Evolutionary conservation across 2,888 invertebrate genomes (phyloP).

Genomic region (Xestia c-nigrum): DNA sequence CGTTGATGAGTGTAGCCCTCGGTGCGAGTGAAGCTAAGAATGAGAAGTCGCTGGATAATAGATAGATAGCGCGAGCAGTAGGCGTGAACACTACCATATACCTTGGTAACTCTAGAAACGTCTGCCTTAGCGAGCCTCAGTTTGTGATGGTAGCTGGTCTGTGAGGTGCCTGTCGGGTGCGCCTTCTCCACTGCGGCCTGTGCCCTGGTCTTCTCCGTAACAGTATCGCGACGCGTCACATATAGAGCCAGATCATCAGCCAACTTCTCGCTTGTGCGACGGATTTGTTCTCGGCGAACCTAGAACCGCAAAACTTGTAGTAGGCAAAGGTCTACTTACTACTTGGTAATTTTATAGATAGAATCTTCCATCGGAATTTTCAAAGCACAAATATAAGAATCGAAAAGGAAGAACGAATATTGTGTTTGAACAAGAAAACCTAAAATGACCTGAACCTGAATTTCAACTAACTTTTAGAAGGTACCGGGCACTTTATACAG

Average conservation of each 20-base stretch:
- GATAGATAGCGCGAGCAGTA: too few species aligned
- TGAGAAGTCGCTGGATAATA: too few species aligned
- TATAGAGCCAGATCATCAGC: slow-evolving; percentile 85
- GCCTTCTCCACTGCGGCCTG: slow-evolving; percentile 83
- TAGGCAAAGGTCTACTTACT: background rate
- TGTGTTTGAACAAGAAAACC: too few species aligned
- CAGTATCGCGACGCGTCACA: slow-evolving; percentile 85
- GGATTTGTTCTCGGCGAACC: slow-evolving; percentile 87
- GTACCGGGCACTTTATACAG: background rate
- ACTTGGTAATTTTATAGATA: background rate
- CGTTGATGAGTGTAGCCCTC: too few species aligned
- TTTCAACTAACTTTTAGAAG: background rate
- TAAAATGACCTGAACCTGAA: too few species aligned
- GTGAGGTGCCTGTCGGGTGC: slow-evolving; percentile 77
- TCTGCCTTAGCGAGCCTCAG: slow-evolving; percentile 84
- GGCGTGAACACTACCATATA: slow-evolving; percentile 49
- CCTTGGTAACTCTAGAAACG: slow-evolving; percentile 84
- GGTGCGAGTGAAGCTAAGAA: too few species aligned
- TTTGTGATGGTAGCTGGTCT: slow-evolving; percentile 83
- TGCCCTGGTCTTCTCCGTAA: slow-evolving; percentile 82
- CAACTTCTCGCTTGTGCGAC: slow-evolving; percentile 84
- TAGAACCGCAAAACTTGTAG: background rate
- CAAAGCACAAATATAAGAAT: too few species aligned
- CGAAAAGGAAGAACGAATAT: too few species aligned
- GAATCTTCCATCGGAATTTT: background rate